Conservation (phyloP, 2,888 invertebrate genomes). For the Limnephilus marmoratus region DNA sequence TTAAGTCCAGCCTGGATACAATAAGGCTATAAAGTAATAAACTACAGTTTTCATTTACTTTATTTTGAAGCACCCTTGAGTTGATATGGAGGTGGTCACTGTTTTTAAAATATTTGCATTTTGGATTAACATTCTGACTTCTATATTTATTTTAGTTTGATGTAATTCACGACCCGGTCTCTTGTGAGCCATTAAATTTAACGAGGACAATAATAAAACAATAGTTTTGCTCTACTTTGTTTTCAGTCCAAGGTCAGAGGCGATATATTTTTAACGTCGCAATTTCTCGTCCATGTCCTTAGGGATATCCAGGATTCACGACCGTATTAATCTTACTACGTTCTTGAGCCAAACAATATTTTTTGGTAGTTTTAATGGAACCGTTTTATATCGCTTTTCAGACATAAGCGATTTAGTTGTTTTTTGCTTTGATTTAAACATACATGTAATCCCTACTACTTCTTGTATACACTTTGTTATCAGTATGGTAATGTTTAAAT, state of each 20-base stretch:
- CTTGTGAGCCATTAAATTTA: not conserved
- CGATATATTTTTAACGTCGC: not conserved
- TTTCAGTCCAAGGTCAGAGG: not conserved
- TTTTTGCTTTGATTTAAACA: not conserved
- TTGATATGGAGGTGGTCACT: not conserved
- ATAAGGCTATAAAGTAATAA: too few species aligned
- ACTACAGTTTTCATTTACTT: not conserved
- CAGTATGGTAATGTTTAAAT: not conserved
- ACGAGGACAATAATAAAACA: not conserved
- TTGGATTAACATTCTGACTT: not conserved
- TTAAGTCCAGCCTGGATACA: too few species aligned
- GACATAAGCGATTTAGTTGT: not conserved
- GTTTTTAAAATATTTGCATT: not conserved
- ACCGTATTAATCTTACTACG: not conserved
- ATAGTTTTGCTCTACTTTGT: not conserved
- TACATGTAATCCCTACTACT: not conserved
- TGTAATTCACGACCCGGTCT: not conserved
- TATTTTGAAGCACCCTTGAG: not conserved
- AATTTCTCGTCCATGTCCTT: not conserved
- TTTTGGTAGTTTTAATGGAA: not conserved
- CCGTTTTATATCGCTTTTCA: not conserved
- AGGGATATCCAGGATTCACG: not conserved
- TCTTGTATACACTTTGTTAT: not conserved
- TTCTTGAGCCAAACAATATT: not conserved
- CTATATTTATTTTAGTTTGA: not conserved